A percentile compares a stretch with the other conserved stretches of the same genome.
These are phyloP conservation scores for Ifrita kowaldi DNA, from an alignment of 2,113 vertebrate species.

Conservation along the genomic window DNA sequence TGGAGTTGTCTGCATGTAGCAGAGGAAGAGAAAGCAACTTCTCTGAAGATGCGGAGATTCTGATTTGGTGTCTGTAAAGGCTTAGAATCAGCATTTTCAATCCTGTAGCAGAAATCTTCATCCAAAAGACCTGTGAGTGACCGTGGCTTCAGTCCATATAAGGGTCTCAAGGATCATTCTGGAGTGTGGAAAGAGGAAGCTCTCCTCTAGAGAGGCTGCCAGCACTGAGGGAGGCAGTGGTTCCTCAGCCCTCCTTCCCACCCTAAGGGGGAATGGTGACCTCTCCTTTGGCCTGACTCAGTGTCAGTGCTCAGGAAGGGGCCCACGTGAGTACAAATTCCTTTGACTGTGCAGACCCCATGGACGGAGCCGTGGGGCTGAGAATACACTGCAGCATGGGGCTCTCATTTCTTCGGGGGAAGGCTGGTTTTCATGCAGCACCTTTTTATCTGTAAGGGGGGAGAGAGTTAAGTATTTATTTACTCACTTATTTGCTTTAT, in stretches of 20 bases:
- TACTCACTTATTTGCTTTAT: conserved; percentile 4
- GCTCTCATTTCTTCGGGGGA: neutral
- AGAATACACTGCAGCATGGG: neutral
- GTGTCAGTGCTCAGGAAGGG: conserved; percentile 16
- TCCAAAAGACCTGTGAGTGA: neutral
- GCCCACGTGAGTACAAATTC: conserved; percentile 43
- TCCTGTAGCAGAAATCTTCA: neutral
- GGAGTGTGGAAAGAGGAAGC: neutral
- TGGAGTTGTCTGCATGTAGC: neutral
- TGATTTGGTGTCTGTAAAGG: neutral
- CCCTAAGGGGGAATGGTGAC: neutral
- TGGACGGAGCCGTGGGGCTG: neutral
- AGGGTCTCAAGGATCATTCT: neutral
- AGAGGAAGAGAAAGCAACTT: neutral
- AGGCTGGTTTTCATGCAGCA: neutral
- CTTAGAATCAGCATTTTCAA: neutral
- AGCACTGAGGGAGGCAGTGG: neutral
- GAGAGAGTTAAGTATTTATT: conserved; percentile 19
- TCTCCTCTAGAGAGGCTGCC: neutral
- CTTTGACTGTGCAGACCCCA: neutral
- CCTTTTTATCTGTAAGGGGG: neutral
- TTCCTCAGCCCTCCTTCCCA: neutral
- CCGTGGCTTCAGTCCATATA: fast-evolving
- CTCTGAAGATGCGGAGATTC: neutral
- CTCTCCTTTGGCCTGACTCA: neutral